Evolutionary conservation across 2,888 invertebrate genomes (phyloP).

Genomic region (Eristalis tenax): DNA sequence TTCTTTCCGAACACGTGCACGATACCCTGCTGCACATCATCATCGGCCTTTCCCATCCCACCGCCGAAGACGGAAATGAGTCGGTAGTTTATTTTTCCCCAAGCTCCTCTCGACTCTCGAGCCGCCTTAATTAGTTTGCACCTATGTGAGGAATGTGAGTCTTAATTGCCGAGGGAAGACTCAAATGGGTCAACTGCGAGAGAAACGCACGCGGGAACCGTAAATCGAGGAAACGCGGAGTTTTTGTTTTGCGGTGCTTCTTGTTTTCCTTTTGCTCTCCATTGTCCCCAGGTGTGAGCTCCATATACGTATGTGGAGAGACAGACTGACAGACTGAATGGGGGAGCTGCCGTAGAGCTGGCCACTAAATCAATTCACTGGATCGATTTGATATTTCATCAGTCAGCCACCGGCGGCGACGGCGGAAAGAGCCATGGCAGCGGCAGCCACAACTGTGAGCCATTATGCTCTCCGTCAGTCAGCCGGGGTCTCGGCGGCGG

Average conservation of each 20-base stretch:
- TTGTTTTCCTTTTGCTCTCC: constrained; percentile 22
- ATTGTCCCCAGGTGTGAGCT: constrained; percentile 69
- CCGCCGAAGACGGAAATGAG: constrained; percentile 64
- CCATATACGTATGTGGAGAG: constrained; percentile 34
- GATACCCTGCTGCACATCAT: constrained; percentile 60
- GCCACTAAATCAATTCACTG: constrained; percentile 71
- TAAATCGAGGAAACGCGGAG: constrained; percentile 20
- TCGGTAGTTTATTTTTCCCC: constrained; percentile 32
- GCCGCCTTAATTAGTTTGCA: constrained; percentile 59
- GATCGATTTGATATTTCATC: constrained; percentile 72
- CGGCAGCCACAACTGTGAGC: constrained; percentile 35
- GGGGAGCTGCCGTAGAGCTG: constrained; percentile 62
- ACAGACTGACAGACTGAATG: constrained; percentile 28
- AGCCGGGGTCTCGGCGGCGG: constrained; percentile 29
- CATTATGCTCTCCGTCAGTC: constrained; percentile 61
- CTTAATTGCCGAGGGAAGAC: constrained; percentile 65
- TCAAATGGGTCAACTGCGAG: constrained; percentile 65
- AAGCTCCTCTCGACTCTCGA: background rate
- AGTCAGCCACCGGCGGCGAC: constrained; percentile 64
- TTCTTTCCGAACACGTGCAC: constrained; percentile 64
- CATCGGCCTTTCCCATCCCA: constrained; percentile 55
- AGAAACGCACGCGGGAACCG: constrained; percentile 40
- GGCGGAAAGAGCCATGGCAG: constrained; percentile 23
- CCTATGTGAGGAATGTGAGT: constrained; percentile 61
- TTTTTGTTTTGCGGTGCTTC: background rate